Base-by-base conservation (phyloP, 2,888 invertebrate genomes). In the Eucera pruinosa region DNA sequence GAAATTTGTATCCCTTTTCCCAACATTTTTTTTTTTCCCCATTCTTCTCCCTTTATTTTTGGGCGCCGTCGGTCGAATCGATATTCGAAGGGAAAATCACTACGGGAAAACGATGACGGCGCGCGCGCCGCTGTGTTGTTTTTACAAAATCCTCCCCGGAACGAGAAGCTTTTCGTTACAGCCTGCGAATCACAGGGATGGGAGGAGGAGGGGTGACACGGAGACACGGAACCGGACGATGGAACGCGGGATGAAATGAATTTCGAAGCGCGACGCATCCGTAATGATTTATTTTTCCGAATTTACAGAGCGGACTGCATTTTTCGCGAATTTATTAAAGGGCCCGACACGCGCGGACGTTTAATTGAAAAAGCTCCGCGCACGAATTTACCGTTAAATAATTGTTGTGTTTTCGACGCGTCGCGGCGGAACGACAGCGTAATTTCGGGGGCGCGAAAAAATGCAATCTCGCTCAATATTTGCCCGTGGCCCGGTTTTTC, bases 241-340 rank as follows among this genome's bases (percentile, higher is more conserved):
- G 48, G 36, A 64, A 52, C 20, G 23, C 39, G 11, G 27, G 20
- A 30, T 33, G 55, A 18, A 36, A 45, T 15, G 25, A 36, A 73
- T 73, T 50, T 48, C 74, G 74, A 57, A 73, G 23, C 57, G 39
- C 25, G 55, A 58, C 52, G 23, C 52, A n/a, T 20, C 45, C 27
- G n/a, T 74, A 74, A 74, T 74, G 64, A 74, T 74, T 74, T 74
- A 65, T 75, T 65, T 58, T 74, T 45, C 43, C 54, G 65, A 45
- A 75, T 75, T 75, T 65, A 39, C 52, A 65, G 36, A 41, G 48
- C 39, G 48, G 43, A 33, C 58, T 64, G 74, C 50, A 74, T 73
- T 75, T 75, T 74, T 65, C 45, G 25, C 65, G 57, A 75, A 75
- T 75, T 75, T 75, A 74, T 74, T 73, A 74, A 75, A 75, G 58